These are phyloP conservation scores for Oscheius sp. DNA, from an alignment of 2,888 invertebrate genomes.

Conservation along the genomic window DNA sequence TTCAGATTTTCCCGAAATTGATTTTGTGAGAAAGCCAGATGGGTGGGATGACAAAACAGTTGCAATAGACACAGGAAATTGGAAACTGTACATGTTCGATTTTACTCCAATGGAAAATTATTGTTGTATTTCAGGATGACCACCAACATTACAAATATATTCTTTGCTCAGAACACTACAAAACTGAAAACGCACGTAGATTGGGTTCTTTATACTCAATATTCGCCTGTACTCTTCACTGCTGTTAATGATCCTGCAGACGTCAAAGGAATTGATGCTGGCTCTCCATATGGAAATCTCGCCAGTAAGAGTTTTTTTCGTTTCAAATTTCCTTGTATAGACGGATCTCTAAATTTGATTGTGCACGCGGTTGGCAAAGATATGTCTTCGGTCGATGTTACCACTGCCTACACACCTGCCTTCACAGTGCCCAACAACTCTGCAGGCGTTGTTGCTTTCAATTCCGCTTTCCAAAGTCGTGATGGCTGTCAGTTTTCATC, in stretches of 20 bases:
- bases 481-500: neutral
- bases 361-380: too few relatives aligned
- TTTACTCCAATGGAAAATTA: too few relatives aligned
- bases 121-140: neutral
- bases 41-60: neutral
- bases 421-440: neutral
- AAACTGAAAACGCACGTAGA: neutral
- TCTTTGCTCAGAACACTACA: neutral
- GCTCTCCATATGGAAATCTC: neutral
- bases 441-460: neutral
- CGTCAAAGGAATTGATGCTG: neutral
- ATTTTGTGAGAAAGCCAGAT: neutral
- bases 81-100: slow-evolving; percentile 27
- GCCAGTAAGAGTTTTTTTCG: too few relatives aligned
- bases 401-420: neutral
- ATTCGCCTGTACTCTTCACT: neutral
- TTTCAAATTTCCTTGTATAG: too few relatives aligned
- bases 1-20: neutral
- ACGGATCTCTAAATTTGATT: too few relatives aligned
- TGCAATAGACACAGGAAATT: slow-evolving; percentile 9
- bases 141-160: neutral
- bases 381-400: too few relatives aligned
- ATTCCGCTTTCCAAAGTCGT: neutral
- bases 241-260: slow-evolving; percentile 12
- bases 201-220: slow-evolving; percentile 2